These are phyloP conservation scores for Bambusicola thoracicus DNA, from an alignment of 2,113 vertebrate genomes.

Conservation along the genomic window DNA sequence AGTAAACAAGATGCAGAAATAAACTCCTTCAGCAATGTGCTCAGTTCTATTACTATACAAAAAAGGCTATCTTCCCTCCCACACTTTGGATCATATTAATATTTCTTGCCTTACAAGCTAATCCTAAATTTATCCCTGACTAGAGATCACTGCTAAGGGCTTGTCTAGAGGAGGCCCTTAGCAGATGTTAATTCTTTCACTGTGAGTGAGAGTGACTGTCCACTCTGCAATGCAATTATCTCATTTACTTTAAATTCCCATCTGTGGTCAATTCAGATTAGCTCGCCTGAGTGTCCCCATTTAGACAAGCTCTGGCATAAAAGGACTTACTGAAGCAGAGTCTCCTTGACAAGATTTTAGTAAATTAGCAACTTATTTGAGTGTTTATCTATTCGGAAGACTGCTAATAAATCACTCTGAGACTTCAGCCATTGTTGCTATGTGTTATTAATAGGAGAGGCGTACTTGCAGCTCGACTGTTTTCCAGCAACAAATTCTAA, in stretches of 20 bases:
- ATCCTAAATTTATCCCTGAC: neutral
- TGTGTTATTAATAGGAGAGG: slow-evolving; percentile 45
- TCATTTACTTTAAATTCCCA: slow-evolving; percentile 58
- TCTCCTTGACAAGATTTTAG: slow-evolving; percentile 63
- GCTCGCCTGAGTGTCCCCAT: slow-evolving; percentile 67
- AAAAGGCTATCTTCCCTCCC: neutral
- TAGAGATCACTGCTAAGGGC: neutral
- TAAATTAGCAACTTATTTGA: slow-evolving; percentile 61
- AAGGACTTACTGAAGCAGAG: slow-evolving; percentile 66
- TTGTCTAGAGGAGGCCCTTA: neutral
- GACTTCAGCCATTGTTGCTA: slow-evolving; percentile 39
- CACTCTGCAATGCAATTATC: slow-evolving; percentile 69
- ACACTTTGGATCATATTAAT: neutral
- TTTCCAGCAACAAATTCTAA: slow-evolving; percentile 40
- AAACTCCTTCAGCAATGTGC: neutral
- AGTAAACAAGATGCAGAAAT: slow-evolving; percentile 33
- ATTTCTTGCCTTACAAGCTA: neutral
- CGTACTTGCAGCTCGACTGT: slow-evolving; percentile 20
- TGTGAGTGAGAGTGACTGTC: slow-evolving; percentile 57
- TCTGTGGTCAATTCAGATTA: slow-evolving; percentile 69
- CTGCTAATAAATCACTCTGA: slow-evolving; percentile 64
- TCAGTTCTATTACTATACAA: neutral
- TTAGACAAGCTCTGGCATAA: slow-evolving; percentile 59
- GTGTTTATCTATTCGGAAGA: slow-evolving; percentile 51
- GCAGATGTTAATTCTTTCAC: slow-evolving; percentile 61